Evolutionary conservation across 1,140 invertebrate genomes (phyloP).

Genomic region (Tetramorium alpestre): DNA sequence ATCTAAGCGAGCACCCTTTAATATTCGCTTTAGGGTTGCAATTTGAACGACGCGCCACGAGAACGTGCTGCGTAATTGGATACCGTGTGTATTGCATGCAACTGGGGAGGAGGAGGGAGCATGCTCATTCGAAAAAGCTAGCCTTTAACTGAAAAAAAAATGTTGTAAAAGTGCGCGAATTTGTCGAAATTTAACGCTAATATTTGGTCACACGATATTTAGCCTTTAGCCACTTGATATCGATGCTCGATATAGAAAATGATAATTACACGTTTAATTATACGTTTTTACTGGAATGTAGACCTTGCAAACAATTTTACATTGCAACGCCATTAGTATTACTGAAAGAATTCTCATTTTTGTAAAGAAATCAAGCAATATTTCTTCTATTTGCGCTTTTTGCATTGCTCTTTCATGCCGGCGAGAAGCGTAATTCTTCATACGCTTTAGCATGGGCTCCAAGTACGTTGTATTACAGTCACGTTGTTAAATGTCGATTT

Average conservation of each 20-base stretch:
- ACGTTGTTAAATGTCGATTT: neutral
- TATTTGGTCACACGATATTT: neutral
- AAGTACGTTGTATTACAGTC: neutral
- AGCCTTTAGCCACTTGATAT: neutral
- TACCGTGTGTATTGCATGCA: constrained; percentile 2
- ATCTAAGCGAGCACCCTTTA: constrained; percentile 62
- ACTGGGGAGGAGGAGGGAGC: neutral
- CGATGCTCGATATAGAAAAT: neutral
- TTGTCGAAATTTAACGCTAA: neutral
- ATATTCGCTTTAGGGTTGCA: constrained; percentile 66
- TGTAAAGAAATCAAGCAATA: neutral
- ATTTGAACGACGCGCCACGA: neutral
- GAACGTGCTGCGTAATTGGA: constrained; percentile 17
- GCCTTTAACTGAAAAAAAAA: neutral
- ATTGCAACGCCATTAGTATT: neutral
- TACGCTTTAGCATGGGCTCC: no score
- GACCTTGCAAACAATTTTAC: neutral
- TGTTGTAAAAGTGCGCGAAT: neutral
- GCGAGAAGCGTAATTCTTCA: neutral
- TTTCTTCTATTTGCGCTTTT: neutral
- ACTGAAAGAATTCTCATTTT: neutral
- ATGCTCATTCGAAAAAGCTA: constrained; percentile 1
- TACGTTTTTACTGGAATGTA: neutral
- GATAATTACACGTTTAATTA: neutral
- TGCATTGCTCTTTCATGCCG: neutral